A percentile compares a stretch with the other conserved stretches of the same genome.
Conservation (phyloP, 2,888 invertebrate species). For the Ptilodon capucinus region DNA sequence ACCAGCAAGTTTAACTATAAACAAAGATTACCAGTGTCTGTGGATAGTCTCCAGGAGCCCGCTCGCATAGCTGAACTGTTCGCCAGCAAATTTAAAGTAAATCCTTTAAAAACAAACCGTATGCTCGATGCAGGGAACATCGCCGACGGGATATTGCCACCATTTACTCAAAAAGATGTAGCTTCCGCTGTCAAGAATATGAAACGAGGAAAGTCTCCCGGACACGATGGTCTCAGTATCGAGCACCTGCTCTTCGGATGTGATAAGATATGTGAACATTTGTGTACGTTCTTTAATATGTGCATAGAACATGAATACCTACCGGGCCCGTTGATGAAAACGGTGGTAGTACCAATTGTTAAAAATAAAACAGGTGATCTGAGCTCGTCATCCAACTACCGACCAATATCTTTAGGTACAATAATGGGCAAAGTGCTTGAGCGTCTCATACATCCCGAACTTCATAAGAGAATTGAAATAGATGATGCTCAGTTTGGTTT, state of each 20-base stretch:
- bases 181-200: background rate
- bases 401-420: background rate
- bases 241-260: background rate
- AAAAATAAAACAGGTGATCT: background rate
- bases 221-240: background rate
- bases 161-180: too few relatives aligned
- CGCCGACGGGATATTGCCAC: background rate
- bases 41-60: background rate
- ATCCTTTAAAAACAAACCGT: background rate
- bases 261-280: background rate
- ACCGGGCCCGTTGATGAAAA: background rate
- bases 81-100: background rate
- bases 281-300: background rate
- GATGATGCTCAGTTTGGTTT: conserved; percentile 5
- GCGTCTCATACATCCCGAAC: background rate
- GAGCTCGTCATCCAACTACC: background rate
- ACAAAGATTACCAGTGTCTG: background rate
- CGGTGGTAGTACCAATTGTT: background rate
- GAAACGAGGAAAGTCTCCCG: background rate
- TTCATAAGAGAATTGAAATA: background rate
- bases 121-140: background rate
- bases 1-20: background rate
- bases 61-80: background rate
- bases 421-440: background rate
- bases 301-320: background rate